Conservation (phyloP, 92 coral and sea anemone genomes). For the Heteractis magnifica region DNA sequence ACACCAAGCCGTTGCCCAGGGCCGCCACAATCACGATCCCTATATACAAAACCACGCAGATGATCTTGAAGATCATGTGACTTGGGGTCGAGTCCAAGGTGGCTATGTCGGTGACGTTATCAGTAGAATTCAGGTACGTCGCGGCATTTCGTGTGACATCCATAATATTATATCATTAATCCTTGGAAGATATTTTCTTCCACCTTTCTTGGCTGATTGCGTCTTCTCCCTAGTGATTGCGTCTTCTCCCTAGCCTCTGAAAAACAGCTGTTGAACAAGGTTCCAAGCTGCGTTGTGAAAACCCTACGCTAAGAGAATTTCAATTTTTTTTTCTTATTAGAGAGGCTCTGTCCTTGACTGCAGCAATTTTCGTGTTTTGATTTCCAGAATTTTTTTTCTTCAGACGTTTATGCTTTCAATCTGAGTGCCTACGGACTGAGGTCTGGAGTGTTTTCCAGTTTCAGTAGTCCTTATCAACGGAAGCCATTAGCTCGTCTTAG, state of each 20-base stretch:
- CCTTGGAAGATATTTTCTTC: neutral
- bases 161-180: neutral
- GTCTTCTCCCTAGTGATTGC: neutral
- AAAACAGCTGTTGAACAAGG: neutral
- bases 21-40: conserved; percentile 57
- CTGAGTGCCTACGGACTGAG: no score
- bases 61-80: conserved; percentile 17
- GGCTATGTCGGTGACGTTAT: neutral
- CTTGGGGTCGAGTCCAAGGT: neutral
- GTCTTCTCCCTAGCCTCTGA: neutral
- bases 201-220: neutral
- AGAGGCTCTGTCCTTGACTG: no score
- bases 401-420: neutral
- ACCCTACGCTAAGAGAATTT: neutral
- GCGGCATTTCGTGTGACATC: neutral
- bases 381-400: neutral
- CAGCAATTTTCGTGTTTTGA: no score
- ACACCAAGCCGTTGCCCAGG: conserved; percentile 86
- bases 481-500: neutral
- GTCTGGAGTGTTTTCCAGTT: neutral
- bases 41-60: conserved; percentile 35
- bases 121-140: conserved; percentile 1
- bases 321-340: no score
- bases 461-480: neutral
- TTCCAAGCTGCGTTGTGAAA: neutral